A percentile compares a stretch with the other conserved stretches of the same genome.
phyloP scores from a whole-genome alignment of 2,888 invertebrate species.

The Geotrupes spiniger region DNA sequence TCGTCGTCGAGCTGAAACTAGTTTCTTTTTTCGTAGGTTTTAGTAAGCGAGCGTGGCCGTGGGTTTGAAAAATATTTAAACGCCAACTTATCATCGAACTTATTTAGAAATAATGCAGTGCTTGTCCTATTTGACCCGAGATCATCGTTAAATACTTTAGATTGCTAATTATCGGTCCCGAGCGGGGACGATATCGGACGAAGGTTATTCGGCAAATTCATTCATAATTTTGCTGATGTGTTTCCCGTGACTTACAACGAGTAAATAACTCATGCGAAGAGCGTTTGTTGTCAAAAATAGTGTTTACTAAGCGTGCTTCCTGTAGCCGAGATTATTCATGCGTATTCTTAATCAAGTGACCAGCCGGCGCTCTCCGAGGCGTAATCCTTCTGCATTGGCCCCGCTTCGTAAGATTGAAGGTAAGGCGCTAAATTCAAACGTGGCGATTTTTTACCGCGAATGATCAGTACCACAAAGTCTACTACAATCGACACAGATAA shows the following conservation, averaged over 20 bases:
- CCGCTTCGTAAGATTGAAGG: constrained; percentile 4
- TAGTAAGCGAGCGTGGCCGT: neutral
- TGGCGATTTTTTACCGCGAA: no score
- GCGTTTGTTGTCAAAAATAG: constrained; percentile 30
- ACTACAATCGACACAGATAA: no score
- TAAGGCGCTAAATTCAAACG: constrained; percentile 3
- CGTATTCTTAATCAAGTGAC: constrained; percentile 24
- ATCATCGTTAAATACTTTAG: constrained; percentile 19
- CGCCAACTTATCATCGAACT: constrained; percentile 19
- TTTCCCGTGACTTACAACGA: constrained; percentile 26
- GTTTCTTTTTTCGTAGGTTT: constrained; percentile 1
- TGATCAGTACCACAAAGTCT: no score
- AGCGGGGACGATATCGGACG: constrained; percentile 18
- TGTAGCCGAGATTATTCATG: constrained; percentile 23
- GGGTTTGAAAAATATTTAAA: constrained; percentile 17
- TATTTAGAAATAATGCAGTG: constrained; percentile 22
- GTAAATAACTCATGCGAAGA: constrained; percentile 26
- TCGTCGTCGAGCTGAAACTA: neutral
- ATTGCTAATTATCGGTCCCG: constrained; percentile 25
- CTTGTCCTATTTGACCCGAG: constrained; percentile 25
- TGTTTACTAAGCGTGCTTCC: constrained; percentile 29
- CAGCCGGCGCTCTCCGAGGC: constrained; percentile 8
- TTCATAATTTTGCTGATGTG: constrained; percentile 27
- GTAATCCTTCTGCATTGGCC: neutral
- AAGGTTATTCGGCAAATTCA: constrained; percentile 23